A percentile compares a stretch with the other conserved stretches of the same genome.
These are phyloP conservation scores for Acronicta psi DNA, from an alignment of 2,888 invertebrate genomes.

Conservation along the genomic window DNA sequence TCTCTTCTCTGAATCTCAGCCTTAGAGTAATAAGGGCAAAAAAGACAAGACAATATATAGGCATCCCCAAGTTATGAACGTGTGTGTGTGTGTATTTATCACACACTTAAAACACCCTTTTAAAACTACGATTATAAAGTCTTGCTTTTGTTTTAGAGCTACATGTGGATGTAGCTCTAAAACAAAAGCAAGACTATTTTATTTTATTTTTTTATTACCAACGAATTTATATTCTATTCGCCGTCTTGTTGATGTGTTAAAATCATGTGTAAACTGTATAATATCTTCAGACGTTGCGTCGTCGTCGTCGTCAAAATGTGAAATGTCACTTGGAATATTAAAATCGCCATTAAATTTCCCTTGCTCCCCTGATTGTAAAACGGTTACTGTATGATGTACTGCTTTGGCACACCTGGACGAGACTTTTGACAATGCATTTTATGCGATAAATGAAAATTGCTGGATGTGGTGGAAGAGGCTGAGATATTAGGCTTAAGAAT, in stretches of 20 bases:
- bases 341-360: conserved; percentile 21
- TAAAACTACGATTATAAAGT: no score
- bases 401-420: conserved; percentile 2
- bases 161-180: no score
- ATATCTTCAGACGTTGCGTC: background rate
- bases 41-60: background rate
- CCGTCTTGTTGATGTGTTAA: conserved; percentile 2
- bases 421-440: conserved; percentile 7
- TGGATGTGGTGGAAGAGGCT: background rate
- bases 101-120: no score
- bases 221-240: background rate
- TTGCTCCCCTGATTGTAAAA: conserved; percentile 15
- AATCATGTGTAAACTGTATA: conserved; percentile 2
- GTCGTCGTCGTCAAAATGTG: conserved; percentile 21
- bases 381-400: background rate
- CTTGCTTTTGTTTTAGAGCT: no score
- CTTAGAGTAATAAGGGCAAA: no score
- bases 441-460: conserved; percentile 11
- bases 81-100: no score
- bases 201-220: no score
- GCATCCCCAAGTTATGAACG: no score
- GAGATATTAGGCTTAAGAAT: no score
- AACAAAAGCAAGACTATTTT: no score
- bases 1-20: no score
- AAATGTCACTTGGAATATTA: conserved; percentile 42